Percentiles rank a stretch among this genome's conserved stretches.
Evolutionary conservation across 2,797 vertebrate genomes (phyloP).

Genomic region (Falco biarmicus): DNA sequence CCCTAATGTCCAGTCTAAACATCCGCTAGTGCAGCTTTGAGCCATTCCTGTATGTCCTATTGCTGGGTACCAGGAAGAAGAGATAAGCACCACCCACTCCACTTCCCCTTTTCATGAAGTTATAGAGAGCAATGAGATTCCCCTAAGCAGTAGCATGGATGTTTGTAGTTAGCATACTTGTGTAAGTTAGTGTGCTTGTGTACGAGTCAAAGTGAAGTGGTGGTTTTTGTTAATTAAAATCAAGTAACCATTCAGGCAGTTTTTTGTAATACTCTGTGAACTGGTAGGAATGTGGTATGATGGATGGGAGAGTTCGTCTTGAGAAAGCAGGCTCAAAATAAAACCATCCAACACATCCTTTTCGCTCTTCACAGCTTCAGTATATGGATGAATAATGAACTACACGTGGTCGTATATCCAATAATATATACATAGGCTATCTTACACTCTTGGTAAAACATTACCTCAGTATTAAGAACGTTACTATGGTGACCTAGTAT

Average conservation of each 20-base stretch:
- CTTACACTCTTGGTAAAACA: not conserved
- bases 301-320: not conserved
- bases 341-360: not conserved
- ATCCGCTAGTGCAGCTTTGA: not conserved
- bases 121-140: not conserved
- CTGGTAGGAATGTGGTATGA: not conserved
- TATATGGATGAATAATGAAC: not conserved
- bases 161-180: not conserved
- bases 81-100: not conserved
- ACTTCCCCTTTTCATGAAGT: not conserved
- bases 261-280: not conserved
- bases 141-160: not conserved
- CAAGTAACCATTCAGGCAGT: not conserved
- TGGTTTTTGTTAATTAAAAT: not conserved
- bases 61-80: not conserved
- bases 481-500: not conserved
- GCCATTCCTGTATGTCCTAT: rapidly evolving
- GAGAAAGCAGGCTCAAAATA: not conserved
- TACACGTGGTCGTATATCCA: not conserved
- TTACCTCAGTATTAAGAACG: not conserved
- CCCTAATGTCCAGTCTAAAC: not conserved
- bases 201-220: not conserved
- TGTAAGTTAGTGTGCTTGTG: not conserved
- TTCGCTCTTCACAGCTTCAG: not conserved
- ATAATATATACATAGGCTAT: not conserved